Percentiles rank a stretch among this genome's conserved stretches.
phyloP scores from a whole-genome alignment of 1,140 invertebrate species.

The Drosophila nikananu region DNA sequence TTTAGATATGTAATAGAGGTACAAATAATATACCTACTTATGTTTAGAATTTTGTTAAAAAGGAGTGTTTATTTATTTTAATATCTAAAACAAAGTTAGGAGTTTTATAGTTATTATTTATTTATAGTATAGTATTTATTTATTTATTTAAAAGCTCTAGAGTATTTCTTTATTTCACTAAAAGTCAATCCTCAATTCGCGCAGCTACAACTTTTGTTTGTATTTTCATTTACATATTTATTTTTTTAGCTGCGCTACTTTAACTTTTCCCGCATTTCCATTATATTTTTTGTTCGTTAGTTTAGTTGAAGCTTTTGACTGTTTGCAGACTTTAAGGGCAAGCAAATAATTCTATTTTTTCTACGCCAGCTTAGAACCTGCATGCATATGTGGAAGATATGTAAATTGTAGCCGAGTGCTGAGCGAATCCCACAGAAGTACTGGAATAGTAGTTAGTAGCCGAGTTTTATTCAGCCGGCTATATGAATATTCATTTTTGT shows the following conservation, averaged over 20 bases:
- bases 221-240: slow-evolving; percentile 14
- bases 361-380: slow-evolving; percentile 1
- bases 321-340: slow-evolving; percentile 41
- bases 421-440: slow-evolving; percentile 37
- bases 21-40: too few relatives aligned
- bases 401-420: slow-evolving; percentile 54
- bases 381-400: slow-evolving; percentile 62
- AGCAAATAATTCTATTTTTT: slow-evolving; percentile 17
- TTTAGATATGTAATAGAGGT: too few relatives aligned
- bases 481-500: slow-evolving; percentile 69
- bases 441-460: slow-evolving; percentile 31
- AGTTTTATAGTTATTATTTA: too few relatives aligned
- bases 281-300: slow-evolving; percentile 17
- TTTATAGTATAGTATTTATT: slow-evolving; percentile 9
- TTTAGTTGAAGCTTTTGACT: slow-evolving; percentile 33
- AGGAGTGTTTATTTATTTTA: slow-evolving; percentile 2
- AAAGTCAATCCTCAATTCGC: background rate
- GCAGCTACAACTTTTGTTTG: background rate
- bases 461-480: slow-evolving; percentile 31
- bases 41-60: background rate
- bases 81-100: too few relatives aligned
- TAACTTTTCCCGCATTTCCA: slow-evolving; percentile 29
- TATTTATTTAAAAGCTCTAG: background rate
- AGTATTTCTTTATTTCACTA: background rate
- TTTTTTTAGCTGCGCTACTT: slow-evolving; percentile 36